Percentiles rank a stretch among this genome's conserved stretches.
Conservation (phyloP, 2,797 vertebrate species). For the Brachyrhaphis roseni region DNA sequence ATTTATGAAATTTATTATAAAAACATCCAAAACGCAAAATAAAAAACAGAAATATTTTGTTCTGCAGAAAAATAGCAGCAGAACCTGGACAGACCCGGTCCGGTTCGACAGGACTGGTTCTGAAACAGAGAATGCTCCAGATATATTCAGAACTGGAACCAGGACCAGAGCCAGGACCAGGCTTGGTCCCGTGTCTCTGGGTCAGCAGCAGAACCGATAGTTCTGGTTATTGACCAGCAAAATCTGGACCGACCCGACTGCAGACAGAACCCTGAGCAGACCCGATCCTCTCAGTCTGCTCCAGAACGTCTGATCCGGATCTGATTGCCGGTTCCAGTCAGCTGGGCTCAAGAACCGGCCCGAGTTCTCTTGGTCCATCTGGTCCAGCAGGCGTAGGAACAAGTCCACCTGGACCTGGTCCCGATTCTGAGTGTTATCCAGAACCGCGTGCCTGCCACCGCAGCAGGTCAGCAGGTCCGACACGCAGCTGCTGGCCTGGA, state of each 20-base stretch:
- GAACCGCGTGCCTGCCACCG: neutral
- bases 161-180: too few relatives aligned
- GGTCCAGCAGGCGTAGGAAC: neutral
- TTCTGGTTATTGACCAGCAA: neutral
- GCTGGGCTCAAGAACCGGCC: neutral
- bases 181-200: too few relatives aligned
- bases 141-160: too few relatives aligned
- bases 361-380: neutral
- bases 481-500: neutral
- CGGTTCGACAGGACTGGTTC: neutral
- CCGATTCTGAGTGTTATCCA: neutral
- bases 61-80: too few relatives aligned
- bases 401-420: neutral
- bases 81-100: neutral
- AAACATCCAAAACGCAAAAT: too few relatives aligned
- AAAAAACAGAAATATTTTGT: too few relatives aligned
- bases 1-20: too few relatives aligned
- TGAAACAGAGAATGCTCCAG: neutral
- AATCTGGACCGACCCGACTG: neutral
- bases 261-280: slow-evolving; percentile 1
- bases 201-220: too few relatives aligned
- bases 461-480: neutral
- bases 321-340: neutral
- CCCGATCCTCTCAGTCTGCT: neutral
- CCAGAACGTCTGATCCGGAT: neutral